Conservation (phyloP, 2,888 invertebrate genomes). For the Drosophila parthenogenetica region DNA sequence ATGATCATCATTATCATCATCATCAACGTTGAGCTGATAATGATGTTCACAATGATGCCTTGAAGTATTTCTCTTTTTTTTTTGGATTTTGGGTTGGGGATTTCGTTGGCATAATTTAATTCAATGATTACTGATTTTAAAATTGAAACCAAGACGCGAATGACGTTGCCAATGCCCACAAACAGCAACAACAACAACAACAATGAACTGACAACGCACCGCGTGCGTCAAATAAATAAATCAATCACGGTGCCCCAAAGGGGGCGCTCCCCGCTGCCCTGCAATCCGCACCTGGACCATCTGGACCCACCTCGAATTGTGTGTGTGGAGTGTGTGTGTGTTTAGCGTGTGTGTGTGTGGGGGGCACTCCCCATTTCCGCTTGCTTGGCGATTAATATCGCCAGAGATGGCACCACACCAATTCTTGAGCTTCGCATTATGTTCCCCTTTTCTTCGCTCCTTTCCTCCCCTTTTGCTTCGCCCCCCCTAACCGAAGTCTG, state of each 20-base stretch:
- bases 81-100: constrained; percentile 32
- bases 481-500: background rate
- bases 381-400: constrained; percentile 74
- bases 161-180: constrained; percentile 56
- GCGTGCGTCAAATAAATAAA: constrained; percentile 79
- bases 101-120: constrained; percentile 75
- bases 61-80: constrained; percentile 10
- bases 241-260: constrained; percentile 69
- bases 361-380: constrained; percentile 77
- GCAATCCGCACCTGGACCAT: constrained; percentile 23
- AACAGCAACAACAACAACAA: constrained; percentile 23
- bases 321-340: constrained; percentile 14
- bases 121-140: constrained; percentile 81
- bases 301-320: constrained; percentile 34
- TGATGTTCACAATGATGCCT: constrained; percentile 34
- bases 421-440: constrained; percentile 4
- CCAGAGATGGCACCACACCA: constrained; percentile 45
- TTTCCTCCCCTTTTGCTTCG: background rate
- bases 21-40: constrained; percentile 35
- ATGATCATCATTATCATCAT: constrained; percentile 38
- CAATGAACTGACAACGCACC: constrained; percentile 39
- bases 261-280: constrained; percentile 10
- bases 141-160: constrained; percentile 63
- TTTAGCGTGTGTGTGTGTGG: constrained; percentile 19
- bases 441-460: background rate